Evolutionary conservation across 2,113 vertebrate species (phyloP).

Genomic region (Microtus richardsoni): DNA sequence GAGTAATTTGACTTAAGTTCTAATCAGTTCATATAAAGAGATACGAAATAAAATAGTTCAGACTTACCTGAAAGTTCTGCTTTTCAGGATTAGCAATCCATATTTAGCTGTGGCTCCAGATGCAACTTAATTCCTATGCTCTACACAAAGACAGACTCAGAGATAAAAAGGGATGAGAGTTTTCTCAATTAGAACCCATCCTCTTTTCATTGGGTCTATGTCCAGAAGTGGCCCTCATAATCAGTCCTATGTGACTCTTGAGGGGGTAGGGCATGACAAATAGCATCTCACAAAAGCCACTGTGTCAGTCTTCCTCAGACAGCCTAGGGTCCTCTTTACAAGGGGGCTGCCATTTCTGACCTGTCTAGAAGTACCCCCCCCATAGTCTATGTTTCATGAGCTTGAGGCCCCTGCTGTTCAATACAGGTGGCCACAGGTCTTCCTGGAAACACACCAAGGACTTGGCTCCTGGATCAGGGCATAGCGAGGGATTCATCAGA

Average conservation of each 20-base stretch:
- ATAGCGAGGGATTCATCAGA: background rate
- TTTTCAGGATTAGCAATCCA: background rate
- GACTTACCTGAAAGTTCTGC: background rate
- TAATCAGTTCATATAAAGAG: background rate
- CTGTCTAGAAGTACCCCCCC: too few relatives aligned
- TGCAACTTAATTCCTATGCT: background rate
- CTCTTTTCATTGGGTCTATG: background rate
- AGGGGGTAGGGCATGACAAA: background rate
- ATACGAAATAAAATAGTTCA: background rate
- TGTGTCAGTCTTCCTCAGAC: background rate
- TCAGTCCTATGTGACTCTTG: background rate
- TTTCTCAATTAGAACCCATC: background rate
- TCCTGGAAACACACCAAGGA: background rate
- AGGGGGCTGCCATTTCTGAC: background rate
- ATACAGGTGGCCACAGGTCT: background rate
- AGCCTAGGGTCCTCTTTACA: background rate
- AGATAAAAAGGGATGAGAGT: background rate
- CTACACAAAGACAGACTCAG: background rate
- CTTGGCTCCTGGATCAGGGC: background rate
- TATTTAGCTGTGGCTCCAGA: background rate
- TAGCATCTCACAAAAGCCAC: background rate
- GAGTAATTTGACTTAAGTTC: background rate
- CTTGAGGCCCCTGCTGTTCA: background rate
- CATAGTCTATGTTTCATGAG: background rate
- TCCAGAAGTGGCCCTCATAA: background rate